These are phyloP conservation scores for Chrysotoxum bicinctum DNA, from an alignment of 2,888 invertebrate species.

Conservation along the genomic window DNA sequence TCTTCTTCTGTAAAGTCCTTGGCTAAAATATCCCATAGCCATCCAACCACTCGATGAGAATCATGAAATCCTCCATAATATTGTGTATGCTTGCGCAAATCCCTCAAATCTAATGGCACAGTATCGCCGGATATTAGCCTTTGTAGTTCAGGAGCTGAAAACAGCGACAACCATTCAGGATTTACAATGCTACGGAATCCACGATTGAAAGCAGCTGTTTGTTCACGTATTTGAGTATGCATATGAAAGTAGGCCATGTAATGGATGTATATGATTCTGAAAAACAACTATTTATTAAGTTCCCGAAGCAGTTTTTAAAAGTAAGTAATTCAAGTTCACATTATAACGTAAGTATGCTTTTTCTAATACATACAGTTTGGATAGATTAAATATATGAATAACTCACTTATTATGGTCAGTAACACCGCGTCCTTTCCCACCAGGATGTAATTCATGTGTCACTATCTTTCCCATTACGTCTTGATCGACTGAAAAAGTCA, in stretches of 20 bases:
- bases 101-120: constrained; percentile 93
- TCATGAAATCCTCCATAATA: constrained; percentile 99
- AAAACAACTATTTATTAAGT: no score
- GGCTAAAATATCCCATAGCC: constrained; percentile 99
- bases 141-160: constrained; percentile 97
- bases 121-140: constrained; percentile 98
- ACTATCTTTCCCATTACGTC: constrained; percentile 96
- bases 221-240: constrained; percentile 98
- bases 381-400: no score
- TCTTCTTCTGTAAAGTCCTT: constrained; percentile 97
- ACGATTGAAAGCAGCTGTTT: constrained; percentile 97
- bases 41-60: constrained; percentile 97
- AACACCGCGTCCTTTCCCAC: constrained; percentile 95
- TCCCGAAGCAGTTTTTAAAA: no score
- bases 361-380: no score
- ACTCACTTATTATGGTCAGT: constrained; percentile 97
- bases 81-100: constrained; percentile 95
- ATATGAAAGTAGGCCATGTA: constrained; percentile 99
- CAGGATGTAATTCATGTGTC: constrained; percentile 97
- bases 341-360: no score
- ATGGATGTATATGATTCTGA: constrained; percentile 98
- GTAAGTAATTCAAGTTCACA: no score
- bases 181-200: constrained; percentile 98
- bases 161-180: constrained; percentile 95
- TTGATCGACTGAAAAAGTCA: constrained; percentile 98